Base-by-base conservation (phyloP, 2,888 invertebrate species). In the Eledona agricola region DNA sequence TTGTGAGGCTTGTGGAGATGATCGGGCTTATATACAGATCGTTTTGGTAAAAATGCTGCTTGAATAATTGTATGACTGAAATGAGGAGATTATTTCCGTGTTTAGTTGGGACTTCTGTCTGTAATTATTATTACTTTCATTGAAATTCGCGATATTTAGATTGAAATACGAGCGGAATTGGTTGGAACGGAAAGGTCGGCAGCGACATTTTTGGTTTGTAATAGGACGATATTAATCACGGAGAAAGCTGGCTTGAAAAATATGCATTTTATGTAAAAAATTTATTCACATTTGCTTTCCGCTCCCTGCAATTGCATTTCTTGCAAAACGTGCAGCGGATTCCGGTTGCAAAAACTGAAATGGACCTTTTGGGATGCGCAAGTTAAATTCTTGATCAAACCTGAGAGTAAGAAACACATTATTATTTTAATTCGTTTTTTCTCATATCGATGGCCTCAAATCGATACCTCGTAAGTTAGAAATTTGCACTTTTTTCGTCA, bases 31-130 rank as follows among this genome's bases (percentile, higher is more conserved):
- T 43, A 51, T 34, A 35, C 4, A 11, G 13, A 31, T 12, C 4
- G 10, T 31, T 29, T 37, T 16, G n/a, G 7, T 11, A 19, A 55
- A 53, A 55, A 46, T 32, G 15, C 11, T n/a, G n/a, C n/a, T 35
- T 19, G 40, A 45, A 15, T 43, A 55, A 58, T 56, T 56, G 51
- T 32, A 31, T 25, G 49, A 54, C 55, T 49, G 49, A 28, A 54
- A 26, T 35, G 20, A 35, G 34, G 17, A 25, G 47, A 57, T 59
- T 54, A 52, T 57, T 57, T 59, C 59, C 59, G 52, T 57, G 38
- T 52, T 51, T 26, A 31, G 34, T 46, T 43, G 34, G 47, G 46
- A 35, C 35, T 11, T 38, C 46, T 51, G 17, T 23, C 46, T 52
- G 12, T 38, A 28, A 51, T 51, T 26, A 51, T 4, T 7, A 19